A percentile compares a stretch with the other conserved stretches of the same genome.
phyloP scores from a whole-genome alignment of 2,888 invertebrate species.

The Aphelenchoides bicaudatus region DNA sequence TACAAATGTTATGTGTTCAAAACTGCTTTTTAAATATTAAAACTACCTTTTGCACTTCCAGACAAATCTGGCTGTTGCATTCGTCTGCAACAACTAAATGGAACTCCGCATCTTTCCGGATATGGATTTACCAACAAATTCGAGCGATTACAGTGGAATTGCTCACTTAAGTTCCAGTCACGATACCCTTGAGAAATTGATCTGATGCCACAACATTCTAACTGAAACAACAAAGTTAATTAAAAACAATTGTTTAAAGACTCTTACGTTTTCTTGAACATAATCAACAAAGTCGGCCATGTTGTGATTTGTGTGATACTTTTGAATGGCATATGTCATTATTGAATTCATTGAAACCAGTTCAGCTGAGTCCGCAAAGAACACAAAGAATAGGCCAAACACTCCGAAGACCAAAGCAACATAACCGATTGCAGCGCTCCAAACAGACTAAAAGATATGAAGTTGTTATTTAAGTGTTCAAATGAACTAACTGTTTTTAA shows the following conservation, averaged over 20 bases:
- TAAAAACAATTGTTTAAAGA: background rate
- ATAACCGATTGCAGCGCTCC: constrained; percentile 11
- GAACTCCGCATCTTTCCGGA: constrained; percentile 63
- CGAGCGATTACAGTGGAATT: constrained; percentile 62
- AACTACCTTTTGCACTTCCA: no score
- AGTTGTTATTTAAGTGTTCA: background rate
- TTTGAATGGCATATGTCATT: constrained; percentile 49
- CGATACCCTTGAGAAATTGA: constrained; percentile 61
- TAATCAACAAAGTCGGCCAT: constrained; percentile 59
- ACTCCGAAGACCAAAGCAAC: constrained; percentile 53
- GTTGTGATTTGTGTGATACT: constrained; percentile 58
- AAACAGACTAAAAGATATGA: constrained; percentile 12
- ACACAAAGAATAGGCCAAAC: constrained; percentile 56
- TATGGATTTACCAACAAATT: constrained; percentile 46
- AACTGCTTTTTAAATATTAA: no score
- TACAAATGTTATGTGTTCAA: no score
- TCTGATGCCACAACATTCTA: constrained; percentile 63
- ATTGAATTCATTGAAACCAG: constrained; percentile 55
- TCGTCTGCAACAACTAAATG: constrained; percentile 62
- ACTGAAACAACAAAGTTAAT: constrained; percentile 50
- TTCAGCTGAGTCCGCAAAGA: constrained; percentile 56
- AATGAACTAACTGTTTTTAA: constrained; percentile 52
- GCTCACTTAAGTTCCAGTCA: constrained; percentile 63
- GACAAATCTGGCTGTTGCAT: constrained; percentile 52
- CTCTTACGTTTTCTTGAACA: constrained; percentile 55